These are phyloP conservation scores for Drosophila nr. fundita DNA, from an alignment of 2,888 invertebrate genomes.

Conservation along the genomic window DNA sequence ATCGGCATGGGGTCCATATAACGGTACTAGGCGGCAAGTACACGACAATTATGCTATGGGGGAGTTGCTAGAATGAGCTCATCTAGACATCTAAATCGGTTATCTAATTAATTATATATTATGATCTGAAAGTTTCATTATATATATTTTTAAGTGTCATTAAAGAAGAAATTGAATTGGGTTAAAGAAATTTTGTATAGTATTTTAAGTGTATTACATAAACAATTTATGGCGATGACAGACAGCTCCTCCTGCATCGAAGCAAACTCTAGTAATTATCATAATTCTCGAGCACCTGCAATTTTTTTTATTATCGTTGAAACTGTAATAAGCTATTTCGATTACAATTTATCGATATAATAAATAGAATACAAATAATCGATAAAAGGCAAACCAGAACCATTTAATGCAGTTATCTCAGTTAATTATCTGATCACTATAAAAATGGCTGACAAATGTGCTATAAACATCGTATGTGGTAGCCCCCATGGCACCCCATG, in stretches of 20 bases:
- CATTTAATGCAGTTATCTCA: not conserved
- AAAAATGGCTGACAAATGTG: slow-evolving; percentile 31
- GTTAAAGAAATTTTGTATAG: not conserved
- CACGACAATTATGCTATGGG: slow-evolving; percentile 24
- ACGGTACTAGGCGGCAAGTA: slow-evolving; percentile 34
- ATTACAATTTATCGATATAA: not conserved
- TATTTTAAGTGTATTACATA: no score
- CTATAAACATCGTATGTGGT: slow-evolving; percentile 23
- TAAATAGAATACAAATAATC: not conserved
- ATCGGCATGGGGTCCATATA: slow-evolving; percentile 45
- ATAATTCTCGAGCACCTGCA: not conserved
- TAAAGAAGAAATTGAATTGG: not conserved
- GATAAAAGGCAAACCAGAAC: not conserved
- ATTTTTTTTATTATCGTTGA: not conserved
- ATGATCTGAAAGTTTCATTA: not conserved
- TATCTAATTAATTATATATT: slow-evolving; percentile 2
- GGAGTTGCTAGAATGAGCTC: slow-evolving; percentile 23
- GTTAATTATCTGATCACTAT: slow-evolving; percentile 43
- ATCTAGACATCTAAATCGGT: not conserved
- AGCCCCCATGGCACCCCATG: slow-evolving; percentile 15
- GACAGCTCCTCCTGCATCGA: not conserved
- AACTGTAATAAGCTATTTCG: not conserved
- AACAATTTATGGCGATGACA: not conserved
- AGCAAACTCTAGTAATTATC: not conserved
- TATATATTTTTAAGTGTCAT: not conserved